Evolutionary conservation across 2,113 vertebrate species (phyloP), one percentile per base, ranked within the genome.

Genomic region (Probosciger aterrimus): DNA sequence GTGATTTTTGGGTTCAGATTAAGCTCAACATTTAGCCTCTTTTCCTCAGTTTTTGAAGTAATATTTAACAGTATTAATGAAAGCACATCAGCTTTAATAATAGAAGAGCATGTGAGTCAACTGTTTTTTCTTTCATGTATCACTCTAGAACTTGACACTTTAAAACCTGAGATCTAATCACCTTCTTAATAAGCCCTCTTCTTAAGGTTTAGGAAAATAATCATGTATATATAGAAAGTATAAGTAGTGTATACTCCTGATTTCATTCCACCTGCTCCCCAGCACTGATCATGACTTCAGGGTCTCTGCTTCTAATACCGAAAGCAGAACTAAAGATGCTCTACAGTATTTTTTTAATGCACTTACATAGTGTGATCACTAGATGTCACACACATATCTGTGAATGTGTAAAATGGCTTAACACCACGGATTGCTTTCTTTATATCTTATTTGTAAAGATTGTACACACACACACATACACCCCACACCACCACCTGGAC

Each of bases 381-480:
- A 97, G 97, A 88, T 98, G 97, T 96, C 97, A 97, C 11, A 85
- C 95, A 70, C 46, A 69, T 64, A 85, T 62, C 84, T 92, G 90
- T 70, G 94, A 85, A 82, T 75, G 83, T 57, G 44, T 91, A 81
- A 4, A 18, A 11, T 11, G 12, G 52, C 19, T 41, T 23, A 46
- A 13, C 37, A 15, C 18, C n/a, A 1, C 11, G 13, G 9, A 2
- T 53, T 14, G 63, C 47, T n/a, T 37, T 16, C 49, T 33, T 47
- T 14, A 28, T 24, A n/a, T 18, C 16, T 7, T 55, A 6, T 5
- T 79, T 31, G 25, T 33, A 28, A 68, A 62, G 15, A 60, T 41
- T 59, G 33, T 14, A 7, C 57, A 16, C 57, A n/a, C 82, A 2
- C 17, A 4, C 57, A 2, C 53, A 3, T 17, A 20, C 82, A 3